These are phyloP conservation scores for Acipenser oxyrinchus DNA, from an alignment of 2,797 vertebrate species.

Conservation along the genomic window DNA sequence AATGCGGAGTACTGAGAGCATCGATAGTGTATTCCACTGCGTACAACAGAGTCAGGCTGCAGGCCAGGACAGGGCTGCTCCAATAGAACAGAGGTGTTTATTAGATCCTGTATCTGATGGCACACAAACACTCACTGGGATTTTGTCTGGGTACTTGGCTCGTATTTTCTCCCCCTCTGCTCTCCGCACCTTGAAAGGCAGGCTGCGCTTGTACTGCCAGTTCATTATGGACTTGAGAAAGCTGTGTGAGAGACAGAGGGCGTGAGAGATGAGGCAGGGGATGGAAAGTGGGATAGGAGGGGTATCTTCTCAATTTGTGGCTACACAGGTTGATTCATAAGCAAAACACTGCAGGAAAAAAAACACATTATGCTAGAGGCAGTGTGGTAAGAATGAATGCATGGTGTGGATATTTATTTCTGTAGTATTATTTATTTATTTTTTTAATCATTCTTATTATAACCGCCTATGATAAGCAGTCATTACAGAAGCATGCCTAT, in stretches of 20 bases:
- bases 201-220: slow-evolving; percentile 62
- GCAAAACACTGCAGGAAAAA: too few relatives aligned
- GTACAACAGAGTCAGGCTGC: background rate
- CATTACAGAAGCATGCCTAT: too few relatives aligned
- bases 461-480: too few relatives aligned
- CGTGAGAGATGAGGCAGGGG: slow-evolving; percentile 12
- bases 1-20: background rate
- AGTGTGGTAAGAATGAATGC: too few relatives aligned
- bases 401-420: too few relatives aligned
- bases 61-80: background rate
- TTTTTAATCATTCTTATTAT: too few relatives aligned
- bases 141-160: slow-evolving; percentile 70
- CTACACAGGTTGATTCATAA: too few relatives aligned
- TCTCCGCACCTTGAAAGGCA: slow-evolving; percentile 64
- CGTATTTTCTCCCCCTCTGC: slow-evolving; percentile 66
- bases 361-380: too few relatives aligned
- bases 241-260: slow-evolving; percentile 24
- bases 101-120: background rate
- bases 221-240: slow-evolving; percentile 45
- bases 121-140: slow-evolving; percentile 53
- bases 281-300: too few relatives aligned
- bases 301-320: too few relatives aligned
- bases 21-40: background rate
- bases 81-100: background rate
- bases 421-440: too few relatives aligned